A percentile compares a stretch with the other conserved stretches of the same genome.
Evolutionary conservation across 2,797 vertebrate species (phyloP).

Genomic region (Coregonus sp.): DNA sequence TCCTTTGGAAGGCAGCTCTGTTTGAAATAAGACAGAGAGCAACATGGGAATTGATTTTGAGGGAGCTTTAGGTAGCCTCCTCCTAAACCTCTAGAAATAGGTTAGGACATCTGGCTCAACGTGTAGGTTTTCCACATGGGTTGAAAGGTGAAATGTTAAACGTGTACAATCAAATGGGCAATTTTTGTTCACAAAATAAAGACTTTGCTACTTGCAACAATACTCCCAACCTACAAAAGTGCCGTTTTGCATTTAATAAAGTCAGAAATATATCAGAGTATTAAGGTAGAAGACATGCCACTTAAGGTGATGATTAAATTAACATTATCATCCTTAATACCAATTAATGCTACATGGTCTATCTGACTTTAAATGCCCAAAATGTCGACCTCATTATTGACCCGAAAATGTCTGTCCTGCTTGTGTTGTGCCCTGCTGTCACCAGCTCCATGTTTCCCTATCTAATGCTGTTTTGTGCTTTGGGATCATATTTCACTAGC

Average conservation of each 20-base stretch:
- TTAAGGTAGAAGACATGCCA: background rate
- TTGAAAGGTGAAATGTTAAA: background rate
- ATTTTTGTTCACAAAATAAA: no score
- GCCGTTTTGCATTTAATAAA: background rate
- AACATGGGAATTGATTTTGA: background rate
- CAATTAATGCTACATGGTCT: background rate
- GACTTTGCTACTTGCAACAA: no score
- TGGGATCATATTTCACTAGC: background rate
- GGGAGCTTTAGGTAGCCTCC: background rate
- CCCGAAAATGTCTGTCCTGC: background rate
- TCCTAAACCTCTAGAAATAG: constrained; percentile 4
- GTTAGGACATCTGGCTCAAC: background rate
- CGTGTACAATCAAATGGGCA: background rate
- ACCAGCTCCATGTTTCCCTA: background rate
- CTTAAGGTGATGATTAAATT: background rate
- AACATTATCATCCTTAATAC: background rate
- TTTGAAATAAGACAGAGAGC: constrained; percentile 1
- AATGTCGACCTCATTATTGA: background rate
- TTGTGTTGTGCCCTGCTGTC: background rate
- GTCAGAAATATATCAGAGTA: background rate
- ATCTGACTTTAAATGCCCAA: background rate
- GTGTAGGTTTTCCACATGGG: background rate
- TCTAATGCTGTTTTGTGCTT: background rate
- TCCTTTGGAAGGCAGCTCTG: background rate
- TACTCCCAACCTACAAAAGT: no score